Percentiles rank a stretch among this genome's conserved stretches.
These are phyloP conservation scores for Ranitomeya variabilis DNA, from an alignment of 2,113 vertebrate species.

Conservation along the genomic window DNA sequence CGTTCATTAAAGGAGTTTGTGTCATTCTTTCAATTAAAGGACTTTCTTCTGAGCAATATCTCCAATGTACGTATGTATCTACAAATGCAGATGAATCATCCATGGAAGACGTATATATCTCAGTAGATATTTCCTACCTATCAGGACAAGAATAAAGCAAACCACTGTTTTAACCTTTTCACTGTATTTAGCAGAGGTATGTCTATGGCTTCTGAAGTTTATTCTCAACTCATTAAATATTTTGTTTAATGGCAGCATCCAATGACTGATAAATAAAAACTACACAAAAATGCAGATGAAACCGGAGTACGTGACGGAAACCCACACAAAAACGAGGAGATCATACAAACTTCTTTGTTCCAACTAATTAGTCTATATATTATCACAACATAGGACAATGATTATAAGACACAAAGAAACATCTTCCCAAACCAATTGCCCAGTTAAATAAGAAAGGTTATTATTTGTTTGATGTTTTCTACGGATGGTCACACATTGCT, in stretches of 20 bases:
- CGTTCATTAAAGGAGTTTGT: no score
- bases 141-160: no score
- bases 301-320: no score
- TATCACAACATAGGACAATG: background rate
- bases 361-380: background rate
- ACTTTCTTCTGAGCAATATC: no score
- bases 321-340: no score
- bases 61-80: no score
- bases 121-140: no score
- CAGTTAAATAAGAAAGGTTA: slow-evolving; percentile 26
- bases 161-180: no score
- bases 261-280: background rate
- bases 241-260: background rate
- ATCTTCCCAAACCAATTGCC: background rate
- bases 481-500: background rate
- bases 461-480: slow-evolving; percentile 1
- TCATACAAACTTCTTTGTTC: background rate
- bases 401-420: no score
- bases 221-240: background rate
- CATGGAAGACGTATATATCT: no score
- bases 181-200: background rate
- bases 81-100: no score
- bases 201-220: background rate
- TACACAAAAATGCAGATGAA: background rate
- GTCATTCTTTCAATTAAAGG: no score